Base-by-base conservation (phyloP, 2,113 vertebrate species). In the Ictalurus punctatus region DNA sequence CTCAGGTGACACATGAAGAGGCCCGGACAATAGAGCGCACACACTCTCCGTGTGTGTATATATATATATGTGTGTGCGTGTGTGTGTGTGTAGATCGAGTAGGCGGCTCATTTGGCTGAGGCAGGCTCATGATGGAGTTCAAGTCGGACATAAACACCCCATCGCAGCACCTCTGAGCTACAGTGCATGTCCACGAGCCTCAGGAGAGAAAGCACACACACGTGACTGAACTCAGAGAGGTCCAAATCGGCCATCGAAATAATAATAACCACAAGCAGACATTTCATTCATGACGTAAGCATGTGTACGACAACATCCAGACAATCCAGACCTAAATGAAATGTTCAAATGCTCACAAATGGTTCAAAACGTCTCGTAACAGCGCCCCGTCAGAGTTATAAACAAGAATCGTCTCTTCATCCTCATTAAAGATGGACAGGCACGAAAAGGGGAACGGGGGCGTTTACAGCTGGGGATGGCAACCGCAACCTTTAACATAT, bases 51-150 rank as follows among this genome's bases (percentile, higher is more conserved):
- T 12, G 52, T 54, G 52, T 54, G 52, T 54, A 5, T 44, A 44
- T 44, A 44, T 5, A 44, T 44, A 44, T 44, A 44, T 54, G 52
- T 7, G 27, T 17, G 48, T 19, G 5, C 7, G 25, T 25, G 44
- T 14, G 74, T 27, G 30, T 25, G 19, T 23, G 40, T 48, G 30
- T 34, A 63, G 82, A 74, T 40, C 76, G 34, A 79, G 87, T 86
- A 82, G 6, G 91, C 81, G 65, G 81, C 89, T 86, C 87, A 67
- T 82, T n/a, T 86, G 69, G 30, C 65, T 52, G 74, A 78, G 83
- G 74, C 54, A 78, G 83, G 67, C 54, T 59, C 48, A 25, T 61
- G 21, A 40, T 78, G 63, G 82, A 78, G 69, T 37, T 37, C 30
- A 54, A 84, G 48, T 71, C 87, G 37, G 76, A 69, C 82, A 80